Conservation (phyloP, 2,797 vertebrate genomes). For the Coregonus sp. region DNA sequence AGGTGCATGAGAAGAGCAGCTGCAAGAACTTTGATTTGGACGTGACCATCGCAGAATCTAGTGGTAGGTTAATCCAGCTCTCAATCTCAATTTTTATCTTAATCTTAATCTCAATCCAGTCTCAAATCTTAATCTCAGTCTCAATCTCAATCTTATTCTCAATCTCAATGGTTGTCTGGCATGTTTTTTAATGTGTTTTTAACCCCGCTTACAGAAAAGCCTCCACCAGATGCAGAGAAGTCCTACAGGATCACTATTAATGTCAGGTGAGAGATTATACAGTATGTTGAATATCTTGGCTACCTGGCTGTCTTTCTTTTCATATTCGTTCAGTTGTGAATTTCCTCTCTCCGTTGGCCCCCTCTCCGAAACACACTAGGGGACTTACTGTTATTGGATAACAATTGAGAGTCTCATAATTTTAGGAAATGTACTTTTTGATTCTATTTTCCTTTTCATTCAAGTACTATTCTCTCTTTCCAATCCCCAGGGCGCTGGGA, state of each 20-base stretch:
- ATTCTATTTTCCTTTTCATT: neutral
- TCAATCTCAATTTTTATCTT: neutral
- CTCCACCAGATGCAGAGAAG: constrained; percentile 66
- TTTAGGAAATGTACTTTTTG: too few species aligned
- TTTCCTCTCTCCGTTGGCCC: neutral
- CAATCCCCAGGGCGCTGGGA: constrained; percentile 62
- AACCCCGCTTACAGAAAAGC: constrained; percentile 54
- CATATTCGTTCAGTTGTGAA: too few species aligned
- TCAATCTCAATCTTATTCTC: neutral
- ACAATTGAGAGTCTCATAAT: too few species aligned
- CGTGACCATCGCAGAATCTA: constrained; percentile 64
- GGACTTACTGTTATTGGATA: too few species aligned
- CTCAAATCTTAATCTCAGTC: neutral
- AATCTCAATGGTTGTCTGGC: neutral
- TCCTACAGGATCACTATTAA: constrained; percentile 69
- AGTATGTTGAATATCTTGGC: neutral
- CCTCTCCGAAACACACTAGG: too few species aligned
- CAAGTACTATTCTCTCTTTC: neutral
- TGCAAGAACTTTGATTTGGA: constrained; percentile 74
- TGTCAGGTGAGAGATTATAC: constrained; percentile 58
- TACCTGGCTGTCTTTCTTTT: neutral
- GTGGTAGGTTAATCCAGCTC: constrained; percentile 41
- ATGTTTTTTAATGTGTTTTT: neutral
- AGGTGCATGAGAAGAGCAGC: constrained; percentile 59
- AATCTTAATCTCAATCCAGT: neutral